Percentiles rank a stretch among this genome's conserved stretches.
Conservation (phyloP, 2,113 vertebrate genomes). For the Erinaceus europaeus region DNA sequence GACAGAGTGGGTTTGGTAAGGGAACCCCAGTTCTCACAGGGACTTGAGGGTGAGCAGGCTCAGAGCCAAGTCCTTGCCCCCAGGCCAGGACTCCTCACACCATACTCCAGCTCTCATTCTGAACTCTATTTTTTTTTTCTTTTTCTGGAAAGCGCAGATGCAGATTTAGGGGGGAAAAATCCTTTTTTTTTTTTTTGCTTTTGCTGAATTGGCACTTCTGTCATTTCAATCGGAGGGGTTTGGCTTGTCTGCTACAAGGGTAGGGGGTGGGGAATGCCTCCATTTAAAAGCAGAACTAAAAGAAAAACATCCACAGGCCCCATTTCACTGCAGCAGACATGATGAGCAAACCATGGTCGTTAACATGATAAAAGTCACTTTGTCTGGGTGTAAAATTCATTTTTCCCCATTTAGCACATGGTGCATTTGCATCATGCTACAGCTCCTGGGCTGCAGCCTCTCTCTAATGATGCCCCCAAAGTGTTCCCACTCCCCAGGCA, state of each 20-base stretch:
- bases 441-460: conserved; percentile 46
- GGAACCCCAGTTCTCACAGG: neutral
- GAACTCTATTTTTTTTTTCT: conserved; percentile 67
- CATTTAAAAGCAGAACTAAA: conserved; percentile 71
- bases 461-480: conserved; percentile 30
- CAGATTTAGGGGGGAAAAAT: conserved; percentile 43
- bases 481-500: conserved; percentile 26
- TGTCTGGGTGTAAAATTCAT: conserved; percentile 79
- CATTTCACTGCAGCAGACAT: conserved; percentile 70
- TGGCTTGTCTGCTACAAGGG: conserved; percentile 55
- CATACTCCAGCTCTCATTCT: conserved; percentile 31
- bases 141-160: conserved; percentile 66
- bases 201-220: conserved; percentile 65
- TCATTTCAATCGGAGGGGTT: conserved; percentile 64
- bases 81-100: neutral
- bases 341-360: conserved; percentile 76
- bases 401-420: conserved; percentile 79
- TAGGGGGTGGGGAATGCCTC: conserved; percentile 10
- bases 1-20: neutral
- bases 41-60: neutral
- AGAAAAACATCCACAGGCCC: conserved; percentile 68
- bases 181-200: conserved; percentile 59
- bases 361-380: conserved; percentile 80
- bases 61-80: neutral
- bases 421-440: conserved; percentile 66